Evolutionary conservation across 2,797 vertebrate genomes (phyloP), one percentile per base, ranked within the genome.

Genomic region (Decapterus maruadsi): DNA sequence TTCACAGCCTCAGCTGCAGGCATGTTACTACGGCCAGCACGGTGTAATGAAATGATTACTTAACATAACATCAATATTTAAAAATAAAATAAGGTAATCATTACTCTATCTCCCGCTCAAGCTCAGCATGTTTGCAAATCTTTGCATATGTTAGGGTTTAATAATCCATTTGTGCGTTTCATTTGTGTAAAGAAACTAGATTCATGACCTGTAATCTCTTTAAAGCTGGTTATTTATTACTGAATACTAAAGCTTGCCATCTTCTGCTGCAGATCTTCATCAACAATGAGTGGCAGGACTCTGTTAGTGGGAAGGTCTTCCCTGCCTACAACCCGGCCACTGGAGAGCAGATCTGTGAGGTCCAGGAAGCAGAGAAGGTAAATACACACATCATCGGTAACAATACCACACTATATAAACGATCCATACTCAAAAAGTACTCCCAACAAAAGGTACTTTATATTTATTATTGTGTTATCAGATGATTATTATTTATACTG

Each of bases 201-300:
- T 61, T 4, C n/a, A 16, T 53, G 1, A 51, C 38, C 26, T 48
- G 16, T 48, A 12, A 43, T n/a, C 13, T 20, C 11, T 62, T 16
- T 14, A 38, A 50, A 6, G 11, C 13, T 11, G 9, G 10, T 38
- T 11, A 17, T 36, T 13, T 29, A 8, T 34, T 5, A 31, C 11
- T 57, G 1, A 73, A 59, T 31, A 59, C 20, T 20, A 17, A 80
- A 68, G 66, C 54, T 1, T 1, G 4, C 45, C 8, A 13, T 70
- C 51, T 75, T 53, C 19, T 57, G 5, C 57, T 88, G 40, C 89
- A 99, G 98, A 97, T 99, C 90, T 99, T 99, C 90, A 99, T 99
- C 90, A 99, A 99, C 91, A 99, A 99, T 14, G 98, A 99, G 77
- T 99, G 98, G 98, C 98, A 98, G 55, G 96, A 96, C 93, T 99